Percentiles rank a stretch among this genome's conserved stretches.
These are phyloP conservation scores for Botia kubotai DNA, from an alignment of 2,797 vertebrate species.

Conservation along the genomic window DNA sequence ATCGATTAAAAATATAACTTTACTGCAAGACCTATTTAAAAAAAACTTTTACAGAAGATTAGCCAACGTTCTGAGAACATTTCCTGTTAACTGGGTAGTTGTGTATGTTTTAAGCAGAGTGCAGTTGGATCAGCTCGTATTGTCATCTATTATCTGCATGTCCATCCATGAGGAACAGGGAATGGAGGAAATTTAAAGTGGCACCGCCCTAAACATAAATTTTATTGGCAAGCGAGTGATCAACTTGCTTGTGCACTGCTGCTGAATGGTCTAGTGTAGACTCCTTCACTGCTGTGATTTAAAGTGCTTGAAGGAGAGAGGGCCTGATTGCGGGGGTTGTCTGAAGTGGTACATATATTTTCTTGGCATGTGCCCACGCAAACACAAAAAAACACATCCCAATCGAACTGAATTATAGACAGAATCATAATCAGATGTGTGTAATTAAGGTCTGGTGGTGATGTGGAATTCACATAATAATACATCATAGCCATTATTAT, in stretches of 20 bases:
- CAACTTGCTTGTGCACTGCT: constrained; percentile 15
- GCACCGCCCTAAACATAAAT: constrained; percentile 38
- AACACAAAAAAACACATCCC: background rate
- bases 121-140: constrained; percentile 1
- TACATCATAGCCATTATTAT: background rate
- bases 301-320: constrained; percentile 6
- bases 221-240: constrained; percentile 3
- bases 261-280: constrained; percentile 28
- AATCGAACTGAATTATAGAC: background rate
- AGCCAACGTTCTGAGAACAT: too few species aligned
- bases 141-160: constrained; percentile 44
- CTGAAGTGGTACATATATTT: constrained; percentile 4
- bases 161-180: constrained; percentile 34
- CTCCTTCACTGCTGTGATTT: constrained; percentile 43
- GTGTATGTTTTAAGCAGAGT: background rate
- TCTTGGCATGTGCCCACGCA: background rate
- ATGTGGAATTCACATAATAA: background rate
- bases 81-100: too few species aligned
- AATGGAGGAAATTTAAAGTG: constrained; percentile 37
- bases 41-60: too few species aligned
- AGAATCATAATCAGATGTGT: background rate
- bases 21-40: too few species aligned
- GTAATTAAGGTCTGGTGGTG: background rate
- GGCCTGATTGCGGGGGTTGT: constrained; percentile 21
- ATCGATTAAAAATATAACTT: too few species aligned